Evolutionary conservation across 1,140 invertebrate species (phyloP).

Genomic region (Steinernema feltiae): DNA sequence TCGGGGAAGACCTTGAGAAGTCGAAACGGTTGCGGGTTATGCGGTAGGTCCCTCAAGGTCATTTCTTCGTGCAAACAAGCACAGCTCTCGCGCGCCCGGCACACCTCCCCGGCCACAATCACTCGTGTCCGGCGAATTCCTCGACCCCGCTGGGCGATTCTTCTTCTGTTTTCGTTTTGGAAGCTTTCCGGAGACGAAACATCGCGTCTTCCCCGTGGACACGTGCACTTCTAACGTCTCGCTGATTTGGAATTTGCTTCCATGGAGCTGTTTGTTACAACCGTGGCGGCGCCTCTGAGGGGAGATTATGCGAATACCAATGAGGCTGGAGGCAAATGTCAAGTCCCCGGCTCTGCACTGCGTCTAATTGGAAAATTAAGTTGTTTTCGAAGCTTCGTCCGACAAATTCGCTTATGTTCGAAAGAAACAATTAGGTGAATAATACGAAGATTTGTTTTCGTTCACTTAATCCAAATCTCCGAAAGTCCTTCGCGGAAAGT

Average conservation of each 20-base stretch:
- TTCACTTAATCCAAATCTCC: background rate
- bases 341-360: too few relatives aligned
- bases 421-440: conserved; percentile 9
- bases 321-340: too few relatives aligned
- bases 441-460: conserved; percentile 7
- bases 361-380: background rate
- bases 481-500: background rate
- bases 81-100: too few relatives aligned
- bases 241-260: too few relatives aligned
- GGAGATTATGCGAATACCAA: too few relatives aligned
- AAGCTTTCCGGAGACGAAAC: background rate
- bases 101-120: too few relatives aligned
- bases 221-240: background rate
- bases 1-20: too few relatives aligned
- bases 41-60: background rate
- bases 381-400: background rate
- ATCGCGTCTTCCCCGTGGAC: background rate
- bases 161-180: background rate
- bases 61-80: background rate
- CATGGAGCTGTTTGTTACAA: too few relatives aligned
- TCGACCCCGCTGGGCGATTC: too few relatives aligned
- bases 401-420: background rate
- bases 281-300: too few relatives aligned
- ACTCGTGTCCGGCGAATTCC: too few relatives aligned
- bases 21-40: too few relatives aligned